Conservation (phyloP, 2,797 vertebrate species). For the Graptemys geographica region DNA sequence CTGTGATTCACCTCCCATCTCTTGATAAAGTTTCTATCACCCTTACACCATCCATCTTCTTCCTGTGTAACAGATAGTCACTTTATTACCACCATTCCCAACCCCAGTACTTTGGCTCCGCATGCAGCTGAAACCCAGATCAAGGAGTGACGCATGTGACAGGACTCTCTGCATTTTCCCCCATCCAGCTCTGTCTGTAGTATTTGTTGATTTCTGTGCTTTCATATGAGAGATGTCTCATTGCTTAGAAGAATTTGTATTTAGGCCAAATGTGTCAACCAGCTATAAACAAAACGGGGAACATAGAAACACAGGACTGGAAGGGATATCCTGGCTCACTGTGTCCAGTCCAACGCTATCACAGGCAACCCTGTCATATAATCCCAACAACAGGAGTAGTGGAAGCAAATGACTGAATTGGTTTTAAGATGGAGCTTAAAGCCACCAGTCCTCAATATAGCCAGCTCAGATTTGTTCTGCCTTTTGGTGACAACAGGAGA, state of each 20-base stretch:
- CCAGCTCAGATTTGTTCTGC: neutral
- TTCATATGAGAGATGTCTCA: neutral
- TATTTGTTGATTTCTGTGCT: neutral
- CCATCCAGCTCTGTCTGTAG: neutral
- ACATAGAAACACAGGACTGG: neutral
- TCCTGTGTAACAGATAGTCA: neutral
- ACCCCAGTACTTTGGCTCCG: accelerated
- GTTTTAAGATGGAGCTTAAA: neutral
- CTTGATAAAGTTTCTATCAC: neutral
- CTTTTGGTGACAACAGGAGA: neutral
- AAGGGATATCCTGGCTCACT: neutral
- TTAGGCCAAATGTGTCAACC: neutral
- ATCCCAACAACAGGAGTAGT: neutral
- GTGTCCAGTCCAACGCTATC: neutral
- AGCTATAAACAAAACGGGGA: neutral
- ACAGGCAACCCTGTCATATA: neutral
- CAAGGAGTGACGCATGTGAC: neutral
- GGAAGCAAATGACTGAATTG: neutral
- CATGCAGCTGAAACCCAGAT: neutral
- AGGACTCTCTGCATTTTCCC: neutral
- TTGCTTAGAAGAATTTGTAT: neutral
- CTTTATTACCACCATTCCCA: neutral
- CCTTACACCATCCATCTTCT: neutral
- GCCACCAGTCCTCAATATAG: neutral
- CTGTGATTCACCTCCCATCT: neutral